Conservation (phyloP, 2,888 invertebrate genomes). For the Ormyrus rosae region DNA sequence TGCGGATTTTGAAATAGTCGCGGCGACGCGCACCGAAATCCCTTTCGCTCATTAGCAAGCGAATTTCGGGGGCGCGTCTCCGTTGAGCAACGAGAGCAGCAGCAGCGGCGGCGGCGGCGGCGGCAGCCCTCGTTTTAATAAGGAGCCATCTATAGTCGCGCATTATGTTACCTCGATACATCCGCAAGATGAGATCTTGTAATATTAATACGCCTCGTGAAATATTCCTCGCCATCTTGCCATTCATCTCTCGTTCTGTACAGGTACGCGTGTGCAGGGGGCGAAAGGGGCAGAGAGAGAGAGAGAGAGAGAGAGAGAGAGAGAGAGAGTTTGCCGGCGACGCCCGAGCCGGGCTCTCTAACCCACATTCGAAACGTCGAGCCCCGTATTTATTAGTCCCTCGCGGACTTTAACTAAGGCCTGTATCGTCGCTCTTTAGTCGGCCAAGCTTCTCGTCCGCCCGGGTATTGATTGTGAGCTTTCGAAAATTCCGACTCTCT, state of each 20-base stretch:
- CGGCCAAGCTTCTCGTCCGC: too few species aligned
- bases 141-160: slow-evolving; percentile 77
- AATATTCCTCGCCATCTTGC: slow-evolving; percentile 75
- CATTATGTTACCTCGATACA: slow-evolving; percentile 77
- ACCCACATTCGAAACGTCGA: slow-evolving; percentile 68
- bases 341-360: slow-evolving; percentile 55
- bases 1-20: background rate
- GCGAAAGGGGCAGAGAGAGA: slow-evolving; percentile 24
- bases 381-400: slow-evolving; percentile 24
- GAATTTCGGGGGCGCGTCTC: too few species aligned
- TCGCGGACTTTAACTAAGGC: background rate
- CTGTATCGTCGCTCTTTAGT: too few species aligned
- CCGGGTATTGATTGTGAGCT: too few species aligned
- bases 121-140: slow-evolving; percentile 72
- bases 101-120: too few species aligned
- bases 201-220: slow-evolving; percentile 75
- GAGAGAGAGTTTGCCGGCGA: slow-evolving; percentile 30
- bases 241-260: slow-evolving; percentile 72
- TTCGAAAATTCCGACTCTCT: too few species aligned
- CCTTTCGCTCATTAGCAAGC: too few species aligned
- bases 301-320: slow-evolving; percentile 2
- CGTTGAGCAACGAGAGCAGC: too few species aligned
- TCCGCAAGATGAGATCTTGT: slow-evolving; percentile 75
- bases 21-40: too few species aligned
- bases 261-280: slow-evolving; percentile 7